These are phyloP conservation scores for Gadopsis marmoratus DNA, from an alignment of 2,797 vertebrate genomes.

Conservation along the genomic window DNA sequence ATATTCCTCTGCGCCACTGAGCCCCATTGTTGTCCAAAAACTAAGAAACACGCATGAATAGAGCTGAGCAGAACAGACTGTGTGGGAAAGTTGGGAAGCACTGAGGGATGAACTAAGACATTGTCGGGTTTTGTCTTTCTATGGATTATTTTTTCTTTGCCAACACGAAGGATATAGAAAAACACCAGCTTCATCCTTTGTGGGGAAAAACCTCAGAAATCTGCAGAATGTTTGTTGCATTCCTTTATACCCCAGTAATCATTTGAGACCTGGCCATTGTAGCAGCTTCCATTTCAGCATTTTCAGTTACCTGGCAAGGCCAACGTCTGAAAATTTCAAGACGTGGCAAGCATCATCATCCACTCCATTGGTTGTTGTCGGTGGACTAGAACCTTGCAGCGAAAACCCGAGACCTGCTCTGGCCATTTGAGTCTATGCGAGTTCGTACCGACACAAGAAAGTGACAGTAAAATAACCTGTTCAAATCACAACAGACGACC, in stretches of 20 bases:
- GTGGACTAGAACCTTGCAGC: neutral
- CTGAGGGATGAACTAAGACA: neutral
- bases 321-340: neutral
- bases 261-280: neutral
- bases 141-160: neutral
- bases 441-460: neutral
- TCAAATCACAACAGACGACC: neutral
- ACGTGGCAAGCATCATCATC: neutral
- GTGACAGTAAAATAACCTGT: neutral
- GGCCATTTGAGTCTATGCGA: neutral
- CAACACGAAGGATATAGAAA: neutral
- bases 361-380: rapidly evolving
- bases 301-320: neutral
- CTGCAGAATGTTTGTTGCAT: neutral
- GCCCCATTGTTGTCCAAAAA: neutral
- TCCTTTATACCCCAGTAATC: neutral
- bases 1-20: neutral
- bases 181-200: neutral
- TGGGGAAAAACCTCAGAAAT: neutral
- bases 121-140: neutral
- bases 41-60: no score
- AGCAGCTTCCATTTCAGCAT: neutral
- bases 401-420: neutral
- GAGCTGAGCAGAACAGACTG: neutral
- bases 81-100: neutral